Percentiles rank a stretch among this genome's conserved stretches.
Evolutionary conservation across 2,888 invertebrate species (phyloP).

Genomic region (Priocnemis perturbator): DNA sequence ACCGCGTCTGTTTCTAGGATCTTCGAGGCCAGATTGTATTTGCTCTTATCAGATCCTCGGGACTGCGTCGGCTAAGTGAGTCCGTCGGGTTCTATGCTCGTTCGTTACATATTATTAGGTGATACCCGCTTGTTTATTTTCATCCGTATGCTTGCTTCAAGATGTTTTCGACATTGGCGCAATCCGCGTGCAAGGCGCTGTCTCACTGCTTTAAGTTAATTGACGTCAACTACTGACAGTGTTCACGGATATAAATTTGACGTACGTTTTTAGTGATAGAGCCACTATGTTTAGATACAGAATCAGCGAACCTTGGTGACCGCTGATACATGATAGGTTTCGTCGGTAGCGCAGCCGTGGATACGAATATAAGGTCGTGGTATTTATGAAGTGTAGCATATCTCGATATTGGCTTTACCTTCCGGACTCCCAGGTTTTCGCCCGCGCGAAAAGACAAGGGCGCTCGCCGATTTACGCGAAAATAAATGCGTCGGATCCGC

Average conservation of each 20-base stretch:
- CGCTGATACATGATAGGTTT: too few relatives aligned
- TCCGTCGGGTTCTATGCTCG: constrained; percentile 15
- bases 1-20: constrained; percentile 47
- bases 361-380: too few relatives aligned
- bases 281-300: too few relatives aligned
- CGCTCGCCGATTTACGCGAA: constrained; percentile 28
- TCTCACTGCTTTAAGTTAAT: too few relatives aligned
- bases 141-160: not conserved
- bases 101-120: constrained; percentile 20
- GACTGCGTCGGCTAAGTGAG: constrained; percentile 36
- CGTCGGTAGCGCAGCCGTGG: too few relatives aligned
- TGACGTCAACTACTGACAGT: too few relatives aligned
- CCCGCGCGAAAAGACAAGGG: not conserved
- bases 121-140: constrained; percentile 7
- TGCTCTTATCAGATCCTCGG: constrained; percentile 50
- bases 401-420: not conserved
- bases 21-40: constrained; percentile 48
- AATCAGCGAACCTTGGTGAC: too few relatives aligned
- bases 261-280: too few relatives aligned
- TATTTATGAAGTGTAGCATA: too few relatives aligned
- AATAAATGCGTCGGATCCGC: constrained; percentile 12
- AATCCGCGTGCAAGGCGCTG: too few relatives aligned
- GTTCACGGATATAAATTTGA: too few relatives aligned
- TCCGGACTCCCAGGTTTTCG: not conserved
- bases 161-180: too few relatives aligned